Evolutionary conservation across 2,113 vertebrate species (phyloP).

Genomic region (Acinonyx jubatus): DNA sequence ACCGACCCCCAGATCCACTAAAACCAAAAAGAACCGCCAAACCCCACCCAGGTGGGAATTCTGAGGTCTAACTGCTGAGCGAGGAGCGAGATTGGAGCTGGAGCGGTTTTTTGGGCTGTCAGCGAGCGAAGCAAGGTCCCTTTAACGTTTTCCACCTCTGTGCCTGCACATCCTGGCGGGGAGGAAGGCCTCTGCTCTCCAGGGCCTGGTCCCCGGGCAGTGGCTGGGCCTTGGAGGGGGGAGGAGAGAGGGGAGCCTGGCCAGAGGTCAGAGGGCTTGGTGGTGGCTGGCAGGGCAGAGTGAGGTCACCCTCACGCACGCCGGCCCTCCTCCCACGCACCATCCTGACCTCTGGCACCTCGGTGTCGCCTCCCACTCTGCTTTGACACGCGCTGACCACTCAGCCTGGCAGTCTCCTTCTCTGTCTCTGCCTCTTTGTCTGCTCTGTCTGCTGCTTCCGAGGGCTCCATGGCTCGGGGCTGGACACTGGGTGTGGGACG

Average conservation of each 20-base stretch:
- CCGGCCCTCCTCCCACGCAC: neutral
- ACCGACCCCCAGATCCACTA: constrained; percentile 79
- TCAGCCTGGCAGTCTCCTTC: neutral
- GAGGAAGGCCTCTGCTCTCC: constrained; percentile 22
- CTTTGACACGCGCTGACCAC: neutral
- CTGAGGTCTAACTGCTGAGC: constrained; percentile 30
- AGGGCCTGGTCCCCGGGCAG: neutral
- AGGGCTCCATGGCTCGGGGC: neutral
- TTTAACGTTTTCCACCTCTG: constrained; percentile 75
- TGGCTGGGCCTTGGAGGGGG: neutral
- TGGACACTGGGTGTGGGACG: neutral
- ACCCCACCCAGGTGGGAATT: constrained; percentile 46
- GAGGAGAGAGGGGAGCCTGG: neutral
- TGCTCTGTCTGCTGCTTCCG: neutral
- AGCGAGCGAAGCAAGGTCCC: constrained; percentile 77
- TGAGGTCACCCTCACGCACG: neutral
- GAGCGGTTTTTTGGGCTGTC: constrained; percentile 69
- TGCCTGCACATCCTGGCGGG: constrained; percentile 24
- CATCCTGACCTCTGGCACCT: neutral
- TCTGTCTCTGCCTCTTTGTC: constrained; percentile 20
- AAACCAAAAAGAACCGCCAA: constrained; percentile 63
- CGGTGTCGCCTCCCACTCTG: neutral
- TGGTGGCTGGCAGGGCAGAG: neutral
- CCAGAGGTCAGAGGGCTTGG: neutral
- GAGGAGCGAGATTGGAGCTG: constrained; percentile 38